Conservation (phyloP, 2,113 vertebrate species). For the Vombatus ursinus region DNA sequence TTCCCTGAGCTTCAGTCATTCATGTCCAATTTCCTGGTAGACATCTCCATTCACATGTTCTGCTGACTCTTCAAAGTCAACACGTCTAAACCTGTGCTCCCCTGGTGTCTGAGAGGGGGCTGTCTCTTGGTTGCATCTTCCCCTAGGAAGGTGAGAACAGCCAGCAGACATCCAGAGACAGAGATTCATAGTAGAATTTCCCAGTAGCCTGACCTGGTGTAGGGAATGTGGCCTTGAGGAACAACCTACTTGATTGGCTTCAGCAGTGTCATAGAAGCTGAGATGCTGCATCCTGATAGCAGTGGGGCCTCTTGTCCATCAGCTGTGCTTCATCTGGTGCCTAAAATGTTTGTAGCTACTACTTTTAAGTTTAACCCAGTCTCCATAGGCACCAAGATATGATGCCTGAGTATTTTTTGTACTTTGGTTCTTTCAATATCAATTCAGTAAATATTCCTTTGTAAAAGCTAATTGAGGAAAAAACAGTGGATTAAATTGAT, state of each 20-base stretch:
- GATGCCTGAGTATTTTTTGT: neutral
- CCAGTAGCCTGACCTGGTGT: neutral
- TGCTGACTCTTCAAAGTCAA: neutral
- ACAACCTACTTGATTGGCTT: neutral
- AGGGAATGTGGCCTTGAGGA: neutral
- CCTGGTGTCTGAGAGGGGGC: neutral
- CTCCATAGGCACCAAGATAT: neutral
- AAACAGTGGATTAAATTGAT: neutral
- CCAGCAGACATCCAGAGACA: neutral
- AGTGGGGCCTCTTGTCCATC: neutral
- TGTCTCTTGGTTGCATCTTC: neutral
- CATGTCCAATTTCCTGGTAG: neutral
- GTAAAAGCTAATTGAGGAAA: neutral
- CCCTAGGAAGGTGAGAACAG: neutral
- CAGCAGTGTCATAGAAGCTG: neutral
- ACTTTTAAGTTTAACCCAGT: neutral
- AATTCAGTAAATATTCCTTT: neutral
- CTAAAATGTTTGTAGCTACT: neutral
- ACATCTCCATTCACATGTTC: neutral
- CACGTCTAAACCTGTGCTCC: neutral
- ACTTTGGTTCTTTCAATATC: neutral
- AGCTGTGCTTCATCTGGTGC: neutral
- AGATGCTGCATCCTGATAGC: neutral
- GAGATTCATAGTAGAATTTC: neutral
- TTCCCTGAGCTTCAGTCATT: neutral